Percentiles rank a stretch among this genome's conserved stretches.
These are phyloP conservation scores for Narcine bancroftii DNA, from an alignment of 2,113 vertebrate species.

Conservation along the genomic window DNA sequence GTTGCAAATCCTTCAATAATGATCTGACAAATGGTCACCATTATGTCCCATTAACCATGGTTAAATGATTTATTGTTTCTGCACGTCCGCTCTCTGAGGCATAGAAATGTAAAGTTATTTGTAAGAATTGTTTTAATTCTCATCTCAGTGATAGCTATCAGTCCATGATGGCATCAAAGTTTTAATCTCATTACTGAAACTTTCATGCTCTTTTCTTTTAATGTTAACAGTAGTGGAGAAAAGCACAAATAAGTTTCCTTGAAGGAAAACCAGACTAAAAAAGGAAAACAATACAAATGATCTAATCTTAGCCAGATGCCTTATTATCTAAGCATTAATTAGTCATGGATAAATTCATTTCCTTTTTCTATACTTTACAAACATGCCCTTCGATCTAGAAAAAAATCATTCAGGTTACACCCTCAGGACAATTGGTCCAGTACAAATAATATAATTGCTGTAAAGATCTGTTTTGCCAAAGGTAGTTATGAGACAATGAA, in stretches of 20 bases:
- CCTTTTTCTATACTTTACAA: not conserved
- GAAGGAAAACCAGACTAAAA: not conserved
- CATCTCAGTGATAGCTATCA: not conserved
- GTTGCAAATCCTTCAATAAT: not conserved
- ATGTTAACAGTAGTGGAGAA: not conserved
- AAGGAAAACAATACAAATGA: not conserved
- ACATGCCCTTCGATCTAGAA: not conserved
- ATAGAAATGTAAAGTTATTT: not conserved
- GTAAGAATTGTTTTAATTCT: not conserved
- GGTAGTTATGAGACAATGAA: not conserved
- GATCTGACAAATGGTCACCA: not conserved
- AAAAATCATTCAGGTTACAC: not conserved
- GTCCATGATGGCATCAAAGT: not conserved
- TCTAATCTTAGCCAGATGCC: not conserved
- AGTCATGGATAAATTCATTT: constrained; percentile 27
- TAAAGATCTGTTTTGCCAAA: not conserved
- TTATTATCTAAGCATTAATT: constrained; percentile 14
- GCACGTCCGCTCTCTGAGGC: not conserved
- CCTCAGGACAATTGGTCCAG: constrained; percentile 3
- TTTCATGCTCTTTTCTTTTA: not conserved
- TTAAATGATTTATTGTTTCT: constrained; percentile 3
- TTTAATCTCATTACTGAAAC: not conserved
- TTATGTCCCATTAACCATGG: not conserved
- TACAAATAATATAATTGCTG: constrained; percentile 25
- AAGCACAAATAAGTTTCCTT: not conserved